A percentile compares a stretch with the other conserved stretches of the same genome.
phyloP scores from a whole-genome alignment of 2,113 vertebrate species.

The Gobius niger region DNA sequence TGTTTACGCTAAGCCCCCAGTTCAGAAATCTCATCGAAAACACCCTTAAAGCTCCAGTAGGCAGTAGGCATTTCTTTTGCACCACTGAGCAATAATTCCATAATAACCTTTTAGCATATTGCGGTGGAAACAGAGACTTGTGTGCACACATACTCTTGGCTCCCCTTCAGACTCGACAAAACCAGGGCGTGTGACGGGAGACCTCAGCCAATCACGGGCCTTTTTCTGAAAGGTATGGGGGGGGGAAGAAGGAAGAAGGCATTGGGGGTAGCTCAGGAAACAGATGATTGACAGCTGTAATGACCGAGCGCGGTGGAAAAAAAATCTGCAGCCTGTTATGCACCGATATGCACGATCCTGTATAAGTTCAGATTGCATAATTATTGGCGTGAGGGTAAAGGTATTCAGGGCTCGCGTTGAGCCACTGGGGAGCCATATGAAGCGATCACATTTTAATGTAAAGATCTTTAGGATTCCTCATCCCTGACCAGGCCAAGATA shows the following conservation, averaged over 20 bases:
- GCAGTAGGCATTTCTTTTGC: slow-evolving; percentile 12
- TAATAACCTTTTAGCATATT: slow-evolving; percentile 13
- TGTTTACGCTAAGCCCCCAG: background rate
- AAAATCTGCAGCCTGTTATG: slow-evolving; percentile 6
- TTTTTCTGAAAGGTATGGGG: background rate
- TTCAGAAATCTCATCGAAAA: slow-evolving; percentile 2
- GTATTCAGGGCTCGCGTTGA: slow-evolving; percentile 1
- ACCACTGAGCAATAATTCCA: slow-evolving; percentile 10
- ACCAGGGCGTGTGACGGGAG: slow-evolving; percentile 4
- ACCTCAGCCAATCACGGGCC: background rate
- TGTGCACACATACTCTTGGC: background rate
- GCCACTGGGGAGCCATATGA: slow-evolving; percentile 5
- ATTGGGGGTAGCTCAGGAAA: background rate
- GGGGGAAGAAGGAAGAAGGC: background rate
- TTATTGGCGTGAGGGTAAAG: background rate
- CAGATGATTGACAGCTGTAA: slow-evolving; percentile 13
- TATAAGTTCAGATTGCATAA: slow-evolving; percentile 5
- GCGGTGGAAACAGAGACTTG: slow-evolving; percentile 1
- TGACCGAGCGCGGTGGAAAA: slow-evolving; percentile 8
- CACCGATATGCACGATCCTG: slow-evolving; percentile 8
- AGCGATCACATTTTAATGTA: slow-evolving; percentile 9
- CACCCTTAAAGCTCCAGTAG: slow-evolving; percentile 10
- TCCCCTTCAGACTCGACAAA: slow-evolving; percentile 2
- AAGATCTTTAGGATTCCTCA: slow-evolving; percentile 2
- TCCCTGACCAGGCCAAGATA: background rate